A percentile compares a stretch with the other conserved stretches of the same genome.
Evolutionary conservation across 2,113 vertebrate genomes (phyloP).

Genomic region (Dromas ardeola): DNA sequence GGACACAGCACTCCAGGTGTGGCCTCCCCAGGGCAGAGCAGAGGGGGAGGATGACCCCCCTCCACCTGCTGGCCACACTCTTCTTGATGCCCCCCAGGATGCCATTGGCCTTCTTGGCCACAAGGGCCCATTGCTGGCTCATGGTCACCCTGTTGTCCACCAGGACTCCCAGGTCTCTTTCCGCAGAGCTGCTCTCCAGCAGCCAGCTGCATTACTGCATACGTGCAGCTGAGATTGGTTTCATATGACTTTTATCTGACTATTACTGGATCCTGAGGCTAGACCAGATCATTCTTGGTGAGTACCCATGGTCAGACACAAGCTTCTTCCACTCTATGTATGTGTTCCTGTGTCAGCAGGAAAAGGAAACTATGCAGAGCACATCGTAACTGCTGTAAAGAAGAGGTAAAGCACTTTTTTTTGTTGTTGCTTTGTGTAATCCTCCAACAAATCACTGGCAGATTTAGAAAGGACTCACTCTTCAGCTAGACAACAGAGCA

Average conservation of each 20-base stretch:
- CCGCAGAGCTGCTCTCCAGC: too few relatives aligned
- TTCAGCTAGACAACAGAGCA: neutral
- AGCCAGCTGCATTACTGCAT: neutral
- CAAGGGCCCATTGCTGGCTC: too few relatives aligned
- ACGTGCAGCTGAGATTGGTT: neutral
- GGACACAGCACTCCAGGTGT: too few relatives aligned
- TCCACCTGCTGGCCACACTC: too few relatives aligned
- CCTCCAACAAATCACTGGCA: neutral
- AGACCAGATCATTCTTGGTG: neutral
- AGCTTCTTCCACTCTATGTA: neutral
- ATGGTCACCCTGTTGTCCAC: too few relatives aligned
- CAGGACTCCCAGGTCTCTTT: too few relatives aligned
- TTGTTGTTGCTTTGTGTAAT: neutral
- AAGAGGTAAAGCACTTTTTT: neutral
- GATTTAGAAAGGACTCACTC: neutral
- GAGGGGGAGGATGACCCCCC: too few relatives aligned
- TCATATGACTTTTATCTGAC: neutral
- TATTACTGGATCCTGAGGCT: neutral
- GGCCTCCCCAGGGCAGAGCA: too few relatives aligned
- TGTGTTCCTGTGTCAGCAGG: neutral
- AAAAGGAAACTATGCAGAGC: neutral
- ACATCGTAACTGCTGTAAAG: neutral
- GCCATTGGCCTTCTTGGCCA: too few relatives aligned
- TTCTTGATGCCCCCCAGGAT: too few relatives aligned
- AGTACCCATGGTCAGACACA: neutral